Evolutionary conservation across 2,888 invertebrate species (phyloP).

Genomic region (Scaptomyza polygonia): DNA sequence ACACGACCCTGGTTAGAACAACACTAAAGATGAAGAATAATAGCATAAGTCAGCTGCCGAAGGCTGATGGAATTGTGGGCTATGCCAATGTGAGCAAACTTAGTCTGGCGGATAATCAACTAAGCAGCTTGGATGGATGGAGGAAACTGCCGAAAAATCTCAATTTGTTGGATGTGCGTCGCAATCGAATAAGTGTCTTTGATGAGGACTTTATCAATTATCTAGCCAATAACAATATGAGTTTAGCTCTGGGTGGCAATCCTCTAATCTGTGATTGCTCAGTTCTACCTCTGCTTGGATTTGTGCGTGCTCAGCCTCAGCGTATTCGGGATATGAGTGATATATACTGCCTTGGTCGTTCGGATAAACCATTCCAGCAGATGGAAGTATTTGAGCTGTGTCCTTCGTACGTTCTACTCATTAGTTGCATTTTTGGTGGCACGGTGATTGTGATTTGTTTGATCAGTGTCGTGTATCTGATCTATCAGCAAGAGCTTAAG

Average conservation of each 20-base stretch:
- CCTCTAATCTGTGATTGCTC: conserved; percentile 88
- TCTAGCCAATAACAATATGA: conserved; percentile 85
- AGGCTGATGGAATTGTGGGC: conserved; percentile 68
- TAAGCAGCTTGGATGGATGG: conserved; percentile 76
- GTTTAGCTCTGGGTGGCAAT: conserved; percentile 86
- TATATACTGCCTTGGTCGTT: conserved; percentile 59
- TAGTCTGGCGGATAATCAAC: conserved; percentile 85
- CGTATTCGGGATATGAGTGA: conserved; percentile 68
- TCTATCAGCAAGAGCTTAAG: conserved; percentile 87
- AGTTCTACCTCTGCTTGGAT: conserved; percentile 86
- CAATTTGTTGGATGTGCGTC: conserved; percentile 85
- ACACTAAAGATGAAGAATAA: conserved; percentile 84
- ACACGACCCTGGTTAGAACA: conserved; percentile 59
- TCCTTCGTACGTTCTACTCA: conserved; percentile 79
- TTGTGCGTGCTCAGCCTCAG: conserved; percentile 84
- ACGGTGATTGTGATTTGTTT: conserved; percentile 84
- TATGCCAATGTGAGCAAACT: conserved; percentile 85
- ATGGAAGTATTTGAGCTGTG: conserved; percentile 83
- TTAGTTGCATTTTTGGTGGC: conserved; percentile 84
- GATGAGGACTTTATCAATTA: conserved; percentile 82
- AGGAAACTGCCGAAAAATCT: conserved; percentile 84
- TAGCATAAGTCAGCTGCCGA: conserved; percentile 79
- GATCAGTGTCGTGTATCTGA: conserved; percentile 84
- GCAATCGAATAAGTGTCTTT: conserved; percentile 85
- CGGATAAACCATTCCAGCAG: conserved; percentile 63